These are phyloP conservation scores for Rhyacophila brunnea DNA, from an alignment of 1,140 invertebrate species.

Conservation along the genomic window DNA sequence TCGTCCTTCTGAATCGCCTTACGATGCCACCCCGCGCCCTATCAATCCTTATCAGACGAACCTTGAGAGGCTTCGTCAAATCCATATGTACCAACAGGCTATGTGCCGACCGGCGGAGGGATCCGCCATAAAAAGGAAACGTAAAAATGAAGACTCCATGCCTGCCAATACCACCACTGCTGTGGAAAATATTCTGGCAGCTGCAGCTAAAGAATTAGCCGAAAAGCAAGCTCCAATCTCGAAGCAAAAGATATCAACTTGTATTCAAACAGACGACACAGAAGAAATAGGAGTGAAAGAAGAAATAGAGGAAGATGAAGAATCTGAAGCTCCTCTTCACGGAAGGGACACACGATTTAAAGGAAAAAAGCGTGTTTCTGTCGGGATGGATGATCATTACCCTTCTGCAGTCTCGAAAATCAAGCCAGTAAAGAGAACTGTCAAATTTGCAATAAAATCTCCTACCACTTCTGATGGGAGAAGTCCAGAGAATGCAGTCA, in stretches of 20 bases:
- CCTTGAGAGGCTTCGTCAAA: constrained; percentile 49
- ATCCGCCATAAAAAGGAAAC: constrained; percentile 38
- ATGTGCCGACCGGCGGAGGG: constrained; percentile 40
- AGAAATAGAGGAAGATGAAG: constrained; percentile 27
- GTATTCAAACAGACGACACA: constrained; percentile 48
- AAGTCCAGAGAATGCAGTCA: constrained; percentile 7
- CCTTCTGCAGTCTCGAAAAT: constrained; percentile 17
- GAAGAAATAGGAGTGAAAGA: constrained; percentile 5
- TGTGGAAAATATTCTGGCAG: constrained; percentile 50
- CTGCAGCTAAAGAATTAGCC: constrained; percentile 49
- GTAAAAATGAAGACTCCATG: constrained; percentile 46
- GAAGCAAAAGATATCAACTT: constrained; percentile 39
- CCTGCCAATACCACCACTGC: constrained; percentile 43
- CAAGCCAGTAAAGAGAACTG: constrained; percentile 23
- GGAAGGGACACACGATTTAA: constrained; percentile 47
- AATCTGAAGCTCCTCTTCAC: constrained; percentile 21
- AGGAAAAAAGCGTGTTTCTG: constrained; percentile 56
- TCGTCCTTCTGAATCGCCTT: constrained; percentile 9
- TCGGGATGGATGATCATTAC: constrained; percentile 37
- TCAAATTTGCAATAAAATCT: constrained; percentile 17
- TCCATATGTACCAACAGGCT: constrained; percentile 54
- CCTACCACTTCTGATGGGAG: neutral
- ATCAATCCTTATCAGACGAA: constrained; percentile 42
- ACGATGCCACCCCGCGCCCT: constrained; percentile 36
- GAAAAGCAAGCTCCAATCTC: constrained; percentile 40